These are phyloP conservation scores for Lampris incognitus DNA, from an alignment of 2,113 vertebrate genomes.

Conservation along the genomic window DNA sequence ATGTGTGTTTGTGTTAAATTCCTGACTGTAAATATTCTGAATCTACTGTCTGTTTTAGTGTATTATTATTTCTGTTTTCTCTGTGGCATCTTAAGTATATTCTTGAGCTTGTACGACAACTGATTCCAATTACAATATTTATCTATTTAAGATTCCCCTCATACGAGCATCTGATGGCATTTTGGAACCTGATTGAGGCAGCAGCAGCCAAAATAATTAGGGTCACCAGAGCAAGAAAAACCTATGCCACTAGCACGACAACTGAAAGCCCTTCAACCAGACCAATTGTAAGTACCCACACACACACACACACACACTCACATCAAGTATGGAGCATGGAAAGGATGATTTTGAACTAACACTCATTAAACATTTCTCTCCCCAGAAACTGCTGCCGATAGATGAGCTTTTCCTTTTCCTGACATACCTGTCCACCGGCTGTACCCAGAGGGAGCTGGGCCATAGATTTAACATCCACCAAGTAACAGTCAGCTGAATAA, in stretches of 20 bases:
- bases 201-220: background rate
- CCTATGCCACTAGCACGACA: background rate
- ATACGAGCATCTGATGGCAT: constrained; percentile 13
- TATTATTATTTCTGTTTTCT: too few relatives aligned
- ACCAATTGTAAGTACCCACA: background rate
- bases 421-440: background rate
- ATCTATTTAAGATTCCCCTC: constrained; percentile 1
- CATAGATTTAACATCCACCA: constrained; percentile 30
- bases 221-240: background rate
- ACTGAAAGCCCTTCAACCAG: background rate
- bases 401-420: constrained; percentile 2
- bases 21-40: too few relatives aligned
- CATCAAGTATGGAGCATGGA: background rate
- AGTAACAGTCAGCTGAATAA: constrained; percentile 8
- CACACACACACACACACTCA: background rate
- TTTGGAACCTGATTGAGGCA: background rate
- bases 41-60: too few relatives aligned
- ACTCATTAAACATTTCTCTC: background rate
- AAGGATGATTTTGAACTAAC: background rate
- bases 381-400: constrained; percentile 2
- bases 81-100: too few relatives aligned
- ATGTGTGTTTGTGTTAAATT: too few relatives aligned
- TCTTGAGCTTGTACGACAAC: too few relatives aligned
- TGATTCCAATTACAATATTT: background rate
- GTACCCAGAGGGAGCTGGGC: constrained; percentile 16